Base-by-base conservation (phyloP, 2,888 invertebrate genomes). In the Ophion costatus region DNA sequence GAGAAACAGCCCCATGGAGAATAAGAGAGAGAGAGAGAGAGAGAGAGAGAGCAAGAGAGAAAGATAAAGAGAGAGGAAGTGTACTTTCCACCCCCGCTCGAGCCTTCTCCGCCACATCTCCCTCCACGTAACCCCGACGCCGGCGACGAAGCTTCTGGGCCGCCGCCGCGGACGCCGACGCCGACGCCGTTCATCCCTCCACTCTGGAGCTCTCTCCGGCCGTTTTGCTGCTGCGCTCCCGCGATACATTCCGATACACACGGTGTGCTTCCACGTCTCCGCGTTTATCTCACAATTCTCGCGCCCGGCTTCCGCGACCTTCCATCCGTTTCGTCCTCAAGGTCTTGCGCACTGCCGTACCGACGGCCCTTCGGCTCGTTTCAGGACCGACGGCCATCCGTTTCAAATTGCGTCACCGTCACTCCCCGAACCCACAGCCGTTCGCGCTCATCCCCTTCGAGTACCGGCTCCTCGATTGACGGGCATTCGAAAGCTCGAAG, bases 161-260 rank as follows among this genome's bases (percentile, higher is more conserved):
- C 86, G 79, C 86, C 86, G 84, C 84, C 83, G 82, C 79, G 82
- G 83, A 79, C 83, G 82, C 84, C 89, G 89, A 88, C 89, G 89
- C 89, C 88, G 89, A 88, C 89, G 89, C 89, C 88, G 89, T 85
- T 77, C 82, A 24, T 78, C 74, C 82, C 79, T 45, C 75, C 67
- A 69, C 88, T 88, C 89, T 87, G 85, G 87, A 88, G 87, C 84
- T 88, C 88, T 80, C 82, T 75, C 76, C 57, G 20, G 66, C 64
- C 79, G 74, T 74, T 79, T 70, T 78, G 81, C 87, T 86, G 86
- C 88, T 88, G 87, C 89, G 88, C 87, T 88, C 88, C 90, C 90
- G 91, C 93, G 93, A 93, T 93, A 92, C 92, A 93, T 92, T 91
- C 92, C 93, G 92, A 93, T 93, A 92, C 92, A 93, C 91, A 83